A percentile compares a stretch with the other conserved stretches of the same genome.
These are phyloP conservation scores for Etheostoma perlongum DNA, from an alignment of 2,797 vertebrate species.

Conservation along the genomic window DNA sequence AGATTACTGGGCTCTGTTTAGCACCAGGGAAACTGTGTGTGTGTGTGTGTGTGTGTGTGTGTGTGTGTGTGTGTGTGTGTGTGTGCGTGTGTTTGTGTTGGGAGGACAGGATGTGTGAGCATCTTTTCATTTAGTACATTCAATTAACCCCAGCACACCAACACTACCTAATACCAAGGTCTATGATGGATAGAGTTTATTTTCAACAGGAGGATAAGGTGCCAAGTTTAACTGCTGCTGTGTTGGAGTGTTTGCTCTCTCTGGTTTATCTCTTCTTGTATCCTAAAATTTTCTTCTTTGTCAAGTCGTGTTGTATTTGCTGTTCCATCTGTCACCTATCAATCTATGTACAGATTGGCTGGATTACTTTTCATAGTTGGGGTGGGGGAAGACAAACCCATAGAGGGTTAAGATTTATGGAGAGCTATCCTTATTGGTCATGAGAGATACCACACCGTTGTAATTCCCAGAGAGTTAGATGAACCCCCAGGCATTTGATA, in stretches of 20 bases:
- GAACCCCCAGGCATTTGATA: no score
- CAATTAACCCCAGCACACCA: constrained; percentile 17
- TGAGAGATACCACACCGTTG: not conserved
- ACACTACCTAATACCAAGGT: constrained; percentile 1
- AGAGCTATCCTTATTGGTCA: not conserved
- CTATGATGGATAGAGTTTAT: constrained; percentile 25
- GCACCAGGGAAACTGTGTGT: not conserved
- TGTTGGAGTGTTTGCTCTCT: constrained; percentile 11
- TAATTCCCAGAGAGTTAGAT: no score
- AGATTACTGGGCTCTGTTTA: constrained; percentile 4
- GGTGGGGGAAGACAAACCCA: not conserved
- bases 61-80: not conserved
- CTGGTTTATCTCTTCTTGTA: constrained; percentile 1
- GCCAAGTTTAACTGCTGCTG: constrained; percentile 16
- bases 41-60: not conserved
- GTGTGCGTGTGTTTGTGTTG: not conserved
- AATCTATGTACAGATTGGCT: not conserved
- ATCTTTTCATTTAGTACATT: constrained; percentile 36
- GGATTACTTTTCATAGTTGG: not conserved
- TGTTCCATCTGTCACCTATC: not conserved
- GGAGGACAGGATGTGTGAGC: not conserved
- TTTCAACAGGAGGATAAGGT: constrained; percentile 9
- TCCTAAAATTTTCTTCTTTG: not conserved
- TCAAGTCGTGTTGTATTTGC: not conserved
- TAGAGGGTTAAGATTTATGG: not conserved